These are phyloP conservation scores for Agonopterix subpropinquella DNA, from an alignment of 2,888 invertebrate species.

Conservation along the genomic window DNA sequence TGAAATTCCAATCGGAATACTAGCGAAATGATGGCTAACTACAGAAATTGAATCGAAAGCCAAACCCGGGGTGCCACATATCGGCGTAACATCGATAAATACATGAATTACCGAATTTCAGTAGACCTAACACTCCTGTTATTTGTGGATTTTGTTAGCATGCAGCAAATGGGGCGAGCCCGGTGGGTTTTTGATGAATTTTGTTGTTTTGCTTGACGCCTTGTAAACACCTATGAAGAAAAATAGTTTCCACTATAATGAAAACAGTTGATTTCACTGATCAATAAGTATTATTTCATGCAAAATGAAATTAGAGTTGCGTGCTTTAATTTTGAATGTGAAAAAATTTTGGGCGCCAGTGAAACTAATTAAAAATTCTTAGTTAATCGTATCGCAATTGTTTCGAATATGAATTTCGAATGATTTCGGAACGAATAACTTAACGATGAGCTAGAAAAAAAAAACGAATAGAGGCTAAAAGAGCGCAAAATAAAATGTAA, in stretches of 20 bases:
- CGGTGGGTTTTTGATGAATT: constrained; percentile 64
- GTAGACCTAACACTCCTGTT: constrained; percentile 44
- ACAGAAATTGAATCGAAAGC: constrained; percentile 1
- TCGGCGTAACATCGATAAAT: constrained; percentile 34
- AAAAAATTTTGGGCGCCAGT: too few species aligned
- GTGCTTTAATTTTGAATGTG: too few species aligned
- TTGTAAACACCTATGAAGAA: constrained; percentile 69
- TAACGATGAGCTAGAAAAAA: too few species aligned
- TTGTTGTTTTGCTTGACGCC: constrained; percentile 54
- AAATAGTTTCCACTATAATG: constrained; percentile 30
- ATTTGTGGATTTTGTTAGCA: constrained; percentile 69
- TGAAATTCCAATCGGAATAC: too few species aligned
- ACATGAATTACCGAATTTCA: constrained; percentile 36
- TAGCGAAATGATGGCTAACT: constrained; percentile 1
- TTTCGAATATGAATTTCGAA: too few species aligned
- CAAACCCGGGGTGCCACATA: constrained; percentile 34
- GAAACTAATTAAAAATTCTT: too few species aligned
- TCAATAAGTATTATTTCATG: too few species aligned
- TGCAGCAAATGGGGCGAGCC: constrained; percentile 70
- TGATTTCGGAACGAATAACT: too few species aligned
- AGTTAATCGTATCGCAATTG: too few species aligned
- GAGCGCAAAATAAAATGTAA: too few species aligned
- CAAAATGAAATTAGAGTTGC: too few species aligned
- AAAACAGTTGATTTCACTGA: not conserved
- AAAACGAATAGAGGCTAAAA: too few species aligned